Conservation (phyloP, 2,113 vertebrate species). For the Lagopus leucura region DNA sequence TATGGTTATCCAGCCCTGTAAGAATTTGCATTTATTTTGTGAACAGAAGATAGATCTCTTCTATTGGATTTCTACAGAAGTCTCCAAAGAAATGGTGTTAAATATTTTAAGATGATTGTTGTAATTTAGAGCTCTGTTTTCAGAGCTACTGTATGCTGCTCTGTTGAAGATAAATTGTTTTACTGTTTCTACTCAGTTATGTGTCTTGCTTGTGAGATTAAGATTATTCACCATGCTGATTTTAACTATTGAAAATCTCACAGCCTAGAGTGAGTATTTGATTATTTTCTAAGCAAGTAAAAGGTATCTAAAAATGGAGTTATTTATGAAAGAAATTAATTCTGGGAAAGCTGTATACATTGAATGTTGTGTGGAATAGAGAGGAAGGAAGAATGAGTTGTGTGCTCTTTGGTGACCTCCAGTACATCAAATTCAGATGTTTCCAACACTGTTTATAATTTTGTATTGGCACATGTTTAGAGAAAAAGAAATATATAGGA, state of each 20-base stretch:
- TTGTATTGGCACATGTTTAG: not conserved
- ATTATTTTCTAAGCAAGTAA: not conserved
- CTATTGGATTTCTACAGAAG: constrained; percentile 8
- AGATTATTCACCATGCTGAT: not conserved
- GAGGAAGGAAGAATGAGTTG: not conserved
- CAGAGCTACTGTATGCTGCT: not conserved
- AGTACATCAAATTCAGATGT: not conserved
- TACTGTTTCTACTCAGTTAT: constrained; percentile 3
- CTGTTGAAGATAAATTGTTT: not conserved
- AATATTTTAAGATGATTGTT: constrained; percentile 56
- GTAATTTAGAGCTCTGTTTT: constrained; percentile 53
- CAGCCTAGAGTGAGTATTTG: not conserved
- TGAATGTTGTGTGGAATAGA: not conserved
- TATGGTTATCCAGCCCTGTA: constrained; percentile 36
- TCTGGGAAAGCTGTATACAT: not conserved
- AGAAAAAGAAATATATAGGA: not conserved
- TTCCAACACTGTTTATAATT: constrained; percentile 21
- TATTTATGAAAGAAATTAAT: constrained; percentile 20
- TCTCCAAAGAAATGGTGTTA: constrained; percentile 43
- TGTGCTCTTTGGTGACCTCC: not conserved
- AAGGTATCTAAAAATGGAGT: not conserved
- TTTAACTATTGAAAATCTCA: not conserved
- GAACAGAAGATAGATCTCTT: not conserved
- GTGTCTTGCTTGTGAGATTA: not conserved
- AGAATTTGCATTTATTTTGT: constrained; percentile 63